Conservation (phyloP, 1,140 invertebrate genomes). For the Antheraea pernyi region DNA sequence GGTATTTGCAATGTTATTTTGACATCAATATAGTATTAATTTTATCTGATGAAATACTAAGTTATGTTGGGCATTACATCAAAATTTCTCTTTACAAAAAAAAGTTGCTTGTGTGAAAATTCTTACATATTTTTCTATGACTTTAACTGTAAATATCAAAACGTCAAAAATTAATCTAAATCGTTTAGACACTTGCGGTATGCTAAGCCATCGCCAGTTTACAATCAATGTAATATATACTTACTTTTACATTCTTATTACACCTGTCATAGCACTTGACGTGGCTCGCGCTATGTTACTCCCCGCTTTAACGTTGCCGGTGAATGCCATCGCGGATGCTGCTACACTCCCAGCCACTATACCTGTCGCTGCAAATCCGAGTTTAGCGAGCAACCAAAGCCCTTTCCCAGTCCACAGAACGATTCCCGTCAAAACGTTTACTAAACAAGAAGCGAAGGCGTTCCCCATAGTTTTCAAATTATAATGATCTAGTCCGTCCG, state of each 20-base stretch:
- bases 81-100: no score
- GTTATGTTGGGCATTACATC: no score
- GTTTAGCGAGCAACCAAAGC: constrained; percentile 28
- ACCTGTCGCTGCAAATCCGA: constrained; percentile 28
- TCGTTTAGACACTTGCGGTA: no score
- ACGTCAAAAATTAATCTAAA: no score
- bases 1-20: no score
- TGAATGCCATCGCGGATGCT: constrained; percentile 31
- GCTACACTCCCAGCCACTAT: constrained; percentile 32
- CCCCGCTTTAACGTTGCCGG: constrained; percentile 32
- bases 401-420: constrained; percentile 36
- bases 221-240: neutral
- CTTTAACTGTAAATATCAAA: no score
- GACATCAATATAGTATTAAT: no score
- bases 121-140: no score
- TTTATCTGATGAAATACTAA: no score
- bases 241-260: constrained; percentile 12
- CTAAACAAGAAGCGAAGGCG: constrained; percentile 20
- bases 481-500: neutral
- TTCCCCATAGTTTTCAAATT: constrained; percentile 22
- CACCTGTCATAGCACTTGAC: constrained; percentile 28
- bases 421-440: constrained; percentile 27
- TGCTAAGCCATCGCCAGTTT: no score
- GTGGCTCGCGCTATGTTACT: constrained; percentile 33
- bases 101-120: no score